Evolutionary conservation across 2,797 vertebrate genomes (phyloP), one percentile per base, ranked within the genome.

Genomic region (Triplophysa yarkandensis): DNA sequence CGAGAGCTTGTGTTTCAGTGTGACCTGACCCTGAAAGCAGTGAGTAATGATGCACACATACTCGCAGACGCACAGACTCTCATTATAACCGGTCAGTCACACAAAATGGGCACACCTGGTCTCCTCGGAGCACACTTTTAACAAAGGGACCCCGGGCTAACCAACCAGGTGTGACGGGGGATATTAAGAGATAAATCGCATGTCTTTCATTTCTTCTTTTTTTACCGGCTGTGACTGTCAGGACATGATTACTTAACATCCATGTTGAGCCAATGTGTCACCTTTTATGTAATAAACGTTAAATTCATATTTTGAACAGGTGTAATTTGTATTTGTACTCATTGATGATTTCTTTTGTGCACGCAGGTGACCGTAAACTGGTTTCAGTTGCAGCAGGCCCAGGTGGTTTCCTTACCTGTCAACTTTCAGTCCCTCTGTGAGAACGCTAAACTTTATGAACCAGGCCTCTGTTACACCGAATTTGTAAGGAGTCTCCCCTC

Each of bases 1-100:
- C 90, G 95, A 79, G 94, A 95, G 84, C 92, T 98, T 88, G 91
- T 99, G 85, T 98, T 95, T 79, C 97, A 98, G 85, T 99, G 97
- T 67, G 97, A 99, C 88, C 95, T 98, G 79, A 99, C 97, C 34
- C 92, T 98, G 74, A 99, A 99, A 84, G 96, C 97, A 58, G 97
- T 99, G 88, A 92, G 95, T 88, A 77, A 25, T 23, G 13, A 25
- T 43, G 11, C 25, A 41, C 67, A 75, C 36, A 28, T 27, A 61
- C 63, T 55, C 54, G 57, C 46, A 67, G 41, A 52, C 65, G 21
- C 27, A 61, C 23, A 71, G 1, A 55, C 19, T 41, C n/a, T 27
- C 19, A 44, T 6, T 50, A 71, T 39, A 36, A 46, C 21, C 27
- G 17, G 7, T 27, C 36, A 34, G 52, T 71, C 41, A 23, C 39